phyloP scores from a whole-genome alignment of 1,140 invertebrate genomes.

The Ericerus pela region DNA sequence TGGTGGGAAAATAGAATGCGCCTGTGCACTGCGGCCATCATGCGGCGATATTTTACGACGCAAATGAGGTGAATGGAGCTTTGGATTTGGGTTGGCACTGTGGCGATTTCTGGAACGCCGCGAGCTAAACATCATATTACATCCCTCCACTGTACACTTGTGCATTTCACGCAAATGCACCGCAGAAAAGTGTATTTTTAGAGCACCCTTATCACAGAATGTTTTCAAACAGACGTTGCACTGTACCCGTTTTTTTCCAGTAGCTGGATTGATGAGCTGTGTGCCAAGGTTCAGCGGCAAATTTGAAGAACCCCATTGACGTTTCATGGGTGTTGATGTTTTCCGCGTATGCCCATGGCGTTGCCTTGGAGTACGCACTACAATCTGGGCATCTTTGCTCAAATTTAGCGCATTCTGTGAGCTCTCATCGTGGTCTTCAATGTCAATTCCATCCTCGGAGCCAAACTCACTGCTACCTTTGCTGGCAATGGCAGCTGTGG shows the following conservation, averaged over 20 bases:
- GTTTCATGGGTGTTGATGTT: conserved; percentile 71
- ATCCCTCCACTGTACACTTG: conserved; percentile 95
- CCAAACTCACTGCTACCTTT: conserved; percentile 37
- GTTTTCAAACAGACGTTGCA: conserved; percentile 97
- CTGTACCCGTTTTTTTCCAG: conserved; percentile 90
- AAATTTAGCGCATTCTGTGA: conserved; percentile 52
- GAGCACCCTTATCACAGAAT: conserved; percentile 98
- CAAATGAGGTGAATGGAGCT: conserved; percentile 87
- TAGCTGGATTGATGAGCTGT: conserved; percentile 78
- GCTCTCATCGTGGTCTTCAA: conserved; percentile 41
- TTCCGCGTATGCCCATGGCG: conserved; percentile 41
- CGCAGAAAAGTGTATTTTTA: conserved; percentile 98
- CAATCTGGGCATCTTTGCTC: conserved; percentile 34
- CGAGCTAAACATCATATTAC: conserved; percentile 99
- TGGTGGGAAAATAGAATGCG: conserved; percentile 60
- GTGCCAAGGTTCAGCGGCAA: conserved; percentile 74
- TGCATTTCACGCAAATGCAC: conserved; percentile 99
- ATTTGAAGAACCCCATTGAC: conserved; percentile 61
- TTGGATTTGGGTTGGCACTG: conserved; percentile 95
- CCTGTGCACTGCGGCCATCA: conserved; percentile 72
- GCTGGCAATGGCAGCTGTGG: conserved; percentile 26
- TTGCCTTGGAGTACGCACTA: conserved; percentile 23
- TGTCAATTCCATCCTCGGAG: conserved; percentile 46
- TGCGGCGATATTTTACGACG: conserved; percentile 83
- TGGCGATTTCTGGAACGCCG: conserved; percentile 88